Evolutionary conservation across 2,113 vertebrate species (phyloP).

Genomic region (Nothoprocta perdicaria): DNA sequence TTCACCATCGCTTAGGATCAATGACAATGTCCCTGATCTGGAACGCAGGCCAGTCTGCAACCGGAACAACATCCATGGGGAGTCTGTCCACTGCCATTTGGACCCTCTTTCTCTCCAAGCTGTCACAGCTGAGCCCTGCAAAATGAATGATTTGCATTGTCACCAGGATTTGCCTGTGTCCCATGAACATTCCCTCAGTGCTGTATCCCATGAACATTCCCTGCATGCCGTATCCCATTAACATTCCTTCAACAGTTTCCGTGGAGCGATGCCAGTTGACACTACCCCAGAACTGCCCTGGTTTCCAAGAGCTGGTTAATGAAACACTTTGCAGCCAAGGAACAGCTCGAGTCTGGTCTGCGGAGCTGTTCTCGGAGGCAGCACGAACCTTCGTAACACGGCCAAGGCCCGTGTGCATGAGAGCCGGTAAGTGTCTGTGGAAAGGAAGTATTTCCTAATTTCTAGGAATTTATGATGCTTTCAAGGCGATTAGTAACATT

Average conservation of each 20-base stretch:
- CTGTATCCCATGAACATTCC: neutral
- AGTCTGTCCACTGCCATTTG: fast-evolving
- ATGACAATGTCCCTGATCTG: neutral
- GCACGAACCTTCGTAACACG: neutral
- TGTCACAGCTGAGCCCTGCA: neutral
- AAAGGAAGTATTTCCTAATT: neutral
- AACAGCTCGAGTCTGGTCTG: neutral
- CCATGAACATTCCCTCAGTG: neutral
- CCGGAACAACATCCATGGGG: neutral
- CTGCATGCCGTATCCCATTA: neutral
- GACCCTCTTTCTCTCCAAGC: neutral
- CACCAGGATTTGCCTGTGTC: neutral
- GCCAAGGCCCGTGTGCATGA: neutral
- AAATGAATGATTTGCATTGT: fast-evolving
- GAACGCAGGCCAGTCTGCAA: neutral
- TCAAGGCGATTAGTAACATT: neutral
- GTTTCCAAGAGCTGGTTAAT: neutral
- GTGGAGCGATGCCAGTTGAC: neutral
- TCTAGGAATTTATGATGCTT: too few species aligned
- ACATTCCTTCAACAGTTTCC: neutral
- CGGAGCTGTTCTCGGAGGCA: neutral
- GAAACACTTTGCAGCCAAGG: neutral
- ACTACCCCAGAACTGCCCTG: neutral
- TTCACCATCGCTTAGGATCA: neutral
- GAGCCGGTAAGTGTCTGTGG: neutral